Base-by-base conservation (phyloP, 2,888 invertebrate species). In the Aromia moschata region DNA sequence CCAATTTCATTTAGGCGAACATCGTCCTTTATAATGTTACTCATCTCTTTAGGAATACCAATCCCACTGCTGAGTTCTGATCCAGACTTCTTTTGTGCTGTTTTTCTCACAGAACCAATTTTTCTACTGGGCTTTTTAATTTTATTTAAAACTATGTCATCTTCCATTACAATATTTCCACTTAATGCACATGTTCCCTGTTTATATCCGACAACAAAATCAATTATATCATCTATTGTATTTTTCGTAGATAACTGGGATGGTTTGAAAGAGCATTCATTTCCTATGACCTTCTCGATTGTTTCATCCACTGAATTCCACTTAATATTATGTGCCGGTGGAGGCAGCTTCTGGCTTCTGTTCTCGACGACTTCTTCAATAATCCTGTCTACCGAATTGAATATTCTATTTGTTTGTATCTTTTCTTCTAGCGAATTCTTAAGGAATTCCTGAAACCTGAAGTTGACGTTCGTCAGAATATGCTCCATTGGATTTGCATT, bases 151-250 rank as follows among this genome's bases (percentile, higher is more conserved):
- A 17, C 12, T 16, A 16, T 11, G 20, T 17, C n/a, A 2, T 46
- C 10, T 3, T 11, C 10, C 9, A 9, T 17, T 37, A 37, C 9
- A 14, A 17, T 41, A 11, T 15, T 52, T 5, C 47, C 25, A 31
- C 5, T 30, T 40, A 47, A 11, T 52, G 30, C 12, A 45, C n/a
- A 31, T 43, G 20, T 49, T 47, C 43, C 36, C 9, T 45, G 11
- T 14, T 17, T 15, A 40, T 17, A 31, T n/a, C 18, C 33, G 40
- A 67, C 62, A 10, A 73, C 73, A 58, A 62, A 69, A 53, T 73
- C 70, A 36, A 73, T 73, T n/a, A 68, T 68, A 33, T 68, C 64
- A 54, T 73, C 73, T 7, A 73, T 60, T 1, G 67, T 55, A 17
- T 47, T 69, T 60, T 60, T 62, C 11, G 38, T 31, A 9, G 52